phyloP scores from a whole-genome alignment of 2,113 vertebrate genomes.

The Microcebus jonahi region DNA sequence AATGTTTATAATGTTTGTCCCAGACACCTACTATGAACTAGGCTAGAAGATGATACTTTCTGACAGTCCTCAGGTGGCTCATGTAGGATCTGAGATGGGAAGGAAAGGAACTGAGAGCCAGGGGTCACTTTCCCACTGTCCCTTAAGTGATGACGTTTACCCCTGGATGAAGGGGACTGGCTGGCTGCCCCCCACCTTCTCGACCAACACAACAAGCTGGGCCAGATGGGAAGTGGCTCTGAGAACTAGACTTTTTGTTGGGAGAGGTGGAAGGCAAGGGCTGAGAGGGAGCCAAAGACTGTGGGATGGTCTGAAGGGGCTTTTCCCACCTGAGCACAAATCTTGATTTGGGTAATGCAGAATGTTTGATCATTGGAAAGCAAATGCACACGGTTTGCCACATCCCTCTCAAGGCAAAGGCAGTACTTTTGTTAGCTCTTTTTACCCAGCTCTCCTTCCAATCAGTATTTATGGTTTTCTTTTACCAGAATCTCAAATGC shows the following conservation, averaged over 20 bases:
- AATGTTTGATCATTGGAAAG: neutral
- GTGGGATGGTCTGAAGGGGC: neutral
- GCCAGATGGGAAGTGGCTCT: neutral
- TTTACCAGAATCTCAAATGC: slow-evolving; percentile 16
- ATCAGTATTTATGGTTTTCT: neutral
- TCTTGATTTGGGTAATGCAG: neutral
- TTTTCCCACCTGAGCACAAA: neutral
- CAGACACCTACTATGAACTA: neutral
- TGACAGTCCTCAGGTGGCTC: neutral
- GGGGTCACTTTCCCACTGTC: no score
- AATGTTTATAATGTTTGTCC: neutral
- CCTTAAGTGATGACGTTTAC: neutral
- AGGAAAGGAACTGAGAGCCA: neutral
- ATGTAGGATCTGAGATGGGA: neutral
- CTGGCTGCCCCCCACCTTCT: no score
- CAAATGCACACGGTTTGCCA: neutral
- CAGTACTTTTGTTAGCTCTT: neutral
- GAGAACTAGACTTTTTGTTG: neutral
- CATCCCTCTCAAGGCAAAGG: neutral
- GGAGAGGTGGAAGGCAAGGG: neutral
- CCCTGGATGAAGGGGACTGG: no score
- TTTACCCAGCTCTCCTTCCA: neutral
- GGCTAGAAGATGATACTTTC: neutral
- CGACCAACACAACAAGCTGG: neutral
- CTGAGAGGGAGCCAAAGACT: neutral